Percentiles rank a stretch among this genome's conserved stretches.
phyloP scores from a whole-genome alignment of 1,140 invertebrate genomes.

The Ceratitis capitata region DNA sequence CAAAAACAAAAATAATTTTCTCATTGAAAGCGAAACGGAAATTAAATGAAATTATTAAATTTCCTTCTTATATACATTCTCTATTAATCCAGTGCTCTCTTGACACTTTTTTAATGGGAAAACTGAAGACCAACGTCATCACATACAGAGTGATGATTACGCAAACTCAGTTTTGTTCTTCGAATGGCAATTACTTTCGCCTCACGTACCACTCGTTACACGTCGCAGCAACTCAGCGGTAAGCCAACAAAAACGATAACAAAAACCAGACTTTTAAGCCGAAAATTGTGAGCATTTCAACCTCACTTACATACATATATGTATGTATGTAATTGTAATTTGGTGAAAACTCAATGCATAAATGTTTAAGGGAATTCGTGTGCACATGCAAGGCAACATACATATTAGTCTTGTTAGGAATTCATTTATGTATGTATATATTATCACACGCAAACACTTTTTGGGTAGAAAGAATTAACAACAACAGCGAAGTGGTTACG shows the following conservation, averaged over 20 bases:
- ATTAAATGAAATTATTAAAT: background rate
- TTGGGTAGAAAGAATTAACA: too few species aligned
- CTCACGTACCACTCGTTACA: constrained; percentile 6
- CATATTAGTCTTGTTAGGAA: too few species aligned
- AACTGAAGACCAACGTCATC: background rate
- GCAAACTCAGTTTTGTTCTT: background rate
- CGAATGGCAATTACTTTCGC: constrained; percentile 17
- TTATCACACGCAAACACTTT: too few species aligned
- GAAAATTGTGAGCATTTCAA: background rate
- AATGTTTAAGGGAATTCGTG: too few species aligned
- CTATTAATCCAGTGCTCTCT: background rate
- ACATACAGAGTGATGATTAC: background rate
- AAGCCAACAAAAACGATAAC: background rate
- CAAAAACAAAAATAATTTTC: too few species aligned
- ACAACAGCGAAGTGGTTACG: too few species aligned
- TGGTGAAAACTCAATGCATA: too few species aligned
- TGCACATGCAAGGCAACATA: too few species aligned
- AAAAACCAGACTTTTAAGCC: background rate
- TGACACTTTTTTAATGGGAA: background rate
- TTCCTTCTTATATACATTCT: background rate
- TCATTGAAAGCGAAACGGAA: background rate
- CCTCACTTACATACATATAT: background rate
- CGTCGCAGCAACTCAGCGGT: background rate
- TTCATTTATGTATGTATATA: too few species aligned
- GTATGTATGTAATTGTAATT: background rate